Evolutionary conservation across 2,797 vertebrate genomes (phyloP), one percentile per base, ranked within the genome.

Genomic region (Coracias cyanogaster): DNA sequence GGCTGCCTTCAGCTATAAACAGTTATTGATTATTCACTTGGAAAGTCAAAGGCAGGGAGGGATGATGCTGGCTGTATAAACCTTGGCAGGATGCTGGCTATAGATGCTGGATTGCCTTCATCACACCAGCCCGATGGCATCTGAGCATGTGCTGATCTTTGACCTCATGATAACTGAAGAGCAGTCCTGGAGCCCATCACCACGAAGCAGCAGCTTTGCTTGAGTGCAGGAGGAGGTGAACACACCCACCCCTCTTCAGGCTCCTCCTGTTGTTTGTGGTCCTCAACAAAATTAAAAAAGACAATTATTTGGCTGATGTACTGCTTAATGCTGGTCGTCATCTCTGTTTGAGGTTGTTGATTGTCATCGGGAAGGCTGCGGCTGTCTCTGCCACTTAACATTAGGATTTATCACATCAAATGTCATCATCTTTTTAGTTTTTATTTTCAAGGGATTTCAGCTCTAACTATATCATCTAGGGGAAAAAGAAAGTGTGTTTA

Each of bases 371-470:
- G 39, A 83, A 90, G 67, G 64, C 90, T 89, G 74, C 0, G 41
- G 78, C 88, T 96, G 90, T 83, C 88, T 92, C 94, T 97, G 96
- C 81, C 90, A 81, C 83, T 96, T 95, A 94, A 90, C 83, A 72
- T 96, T 95, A 95, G 69, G 85, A 95, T 95, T 97, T 95, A 91
- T 83, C 90, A 85, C 89, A 91, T 96, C 92, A 95, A 69, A 93
- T 86, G 77, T 94, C 95, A 96, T 95, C 61, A 92, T 67, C 86
- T 79, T 83, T 88, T 84, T 86, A 60, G 57, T 10, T 95, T 84
- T 82, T 90, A 91, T 96, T 93, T 92, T 64, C 65, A 9, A 72
- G 90, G 80, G 92, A 88, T 93, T 96, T 94, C 24, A 22, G 66
- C 71, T 87, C 55, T 89, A 67, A 82, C 69, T 66, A 1, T 51